These are phyloP conservation scores for Caenorhabditis latens DNA, from an alignment of 1,140 invertebrate genomes.

Conservation along the genomic window DNA sequence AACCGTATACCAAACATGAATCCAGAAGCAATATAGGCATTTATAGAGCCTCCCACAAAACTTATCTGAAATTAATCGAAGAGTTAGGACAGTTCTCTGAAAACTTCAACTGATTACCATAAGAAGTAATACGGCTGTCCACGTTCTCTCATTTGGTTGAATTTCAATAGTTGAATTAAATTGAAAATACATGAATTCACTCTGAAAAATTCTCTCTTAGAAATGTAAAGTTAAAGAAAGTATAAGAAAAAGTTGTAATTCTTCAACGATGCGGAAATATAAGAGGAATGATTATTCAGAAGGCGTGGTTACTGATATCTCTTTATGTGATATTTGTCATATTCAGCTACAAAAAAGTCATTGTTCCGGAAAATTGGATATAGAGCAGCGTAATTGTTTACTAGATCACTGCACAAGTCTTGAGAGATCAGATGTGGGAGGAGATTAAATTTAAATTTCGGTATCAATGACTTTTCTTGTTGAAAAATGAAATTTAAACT, in stretches of 20 bases:
- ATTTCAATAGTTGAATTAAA: slow-evolving; percentile 26
- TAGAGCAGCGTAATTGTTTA: slow-evolving; percentile 26
- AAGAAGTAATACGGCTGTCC: background rate
- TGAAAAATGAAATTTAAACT: background rate
- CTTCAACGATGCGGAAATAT: background rate
- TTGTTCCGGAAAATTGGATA: slow-evolving; percentile 38
- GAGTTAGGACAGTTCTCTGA: background rate
- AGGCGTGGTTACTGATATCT: slow-evolving; percentile 7
- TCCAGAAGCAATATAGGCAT: slow-evolving; percentile 32
- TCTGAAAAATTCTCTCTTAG: background rate
- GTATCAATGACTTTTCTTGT: no score
- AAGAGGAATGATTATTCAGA: slow-evolving; percentile 1
- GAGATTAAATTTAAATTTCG: background rate
- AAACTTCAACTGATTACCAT: background rate
- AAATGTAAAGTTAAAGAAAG: no score
- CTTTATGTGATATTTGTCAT: background rate
- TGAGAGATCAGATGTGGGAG: slow-evolving; percentile 9
- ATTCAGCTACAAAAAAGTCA: background rate
- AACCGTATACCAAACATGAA: slow-evolving; percentile 31
- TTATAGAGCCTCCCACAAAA: background rate
- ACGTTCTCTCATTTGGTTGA: background rate
- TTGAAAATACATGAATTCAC: background rate
- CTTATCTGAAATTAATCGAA: background rate
- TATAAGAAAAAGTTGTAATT: background rate
- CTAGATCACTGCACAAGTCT: slow-evolving; percentile 4